These are phyloP conservation scores for Numida meleagris DNA, from an alignment of 2,113 vertebrate genomes.

Conservation along the genomic window DNA sequence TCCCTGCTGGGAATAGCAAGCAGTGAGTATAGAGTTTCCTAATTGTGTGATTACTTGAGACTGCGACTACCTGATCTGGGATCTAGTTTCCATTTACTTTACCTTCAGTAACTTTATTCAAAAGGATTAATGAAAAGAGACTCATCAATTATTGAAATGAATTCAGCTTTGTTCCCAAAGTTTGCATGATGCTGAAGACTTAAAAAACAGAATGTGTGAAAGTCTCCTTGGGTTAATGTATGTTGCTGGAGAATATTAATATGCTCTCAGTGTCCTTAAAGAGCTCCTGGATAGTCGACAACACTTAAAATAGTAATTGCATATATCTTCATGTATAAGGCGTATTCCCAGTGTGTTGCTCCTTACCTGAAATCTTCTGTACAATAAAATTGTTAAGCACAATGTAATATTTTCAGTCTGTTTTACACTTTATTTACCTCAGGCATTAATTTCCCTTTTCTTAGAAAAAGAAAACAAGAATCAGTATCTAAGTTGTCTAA, in stretches of 20 bases:
- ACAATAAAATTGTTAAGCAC: neutral
- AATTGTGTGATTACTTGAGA: conserved; percentile 46
- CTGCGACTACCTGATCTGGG: conserved; percentile 8
- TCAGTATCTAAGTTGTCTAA: neutral
- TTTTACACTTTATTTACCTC: neutral
- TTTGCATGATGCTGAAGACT: neutral
- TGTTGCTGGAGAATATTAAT: neutral
- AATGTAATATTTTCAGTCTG: neutral
- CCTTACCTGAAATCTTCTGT: neutral
- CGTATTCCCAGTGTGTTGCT: neutral
- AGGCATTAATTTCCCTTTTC: neutral
- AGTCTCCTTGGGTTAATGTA: neutral
- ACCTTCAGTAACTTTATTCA: conserved; percentile 49
- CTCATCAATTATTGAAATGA: conserved; percentile 55
- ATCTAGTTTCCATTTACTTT: conserved; percentile 44
- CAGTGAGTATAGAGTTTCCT: conserved; percentile 2
- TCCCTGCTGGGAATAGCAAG: conserved; percentile 10
- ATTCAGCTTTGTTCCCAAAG: conserved; percentile 41
- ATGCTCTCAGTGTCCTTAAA: neutral
- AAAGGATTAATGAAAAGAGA: conserved; percentile 34
- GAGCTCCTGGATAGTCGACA: neutral
- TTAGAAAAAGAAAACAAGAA: neutral
- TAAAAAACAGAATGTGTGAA: conserved; percentile 6
- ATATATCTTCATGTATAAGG: neutral
- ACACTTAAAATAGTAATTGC: conserved; percentile 14